phyloP scores from a whole-genome alignment of 2,113 vertebrate species.

The Eulemur rufifrons region DNA sequence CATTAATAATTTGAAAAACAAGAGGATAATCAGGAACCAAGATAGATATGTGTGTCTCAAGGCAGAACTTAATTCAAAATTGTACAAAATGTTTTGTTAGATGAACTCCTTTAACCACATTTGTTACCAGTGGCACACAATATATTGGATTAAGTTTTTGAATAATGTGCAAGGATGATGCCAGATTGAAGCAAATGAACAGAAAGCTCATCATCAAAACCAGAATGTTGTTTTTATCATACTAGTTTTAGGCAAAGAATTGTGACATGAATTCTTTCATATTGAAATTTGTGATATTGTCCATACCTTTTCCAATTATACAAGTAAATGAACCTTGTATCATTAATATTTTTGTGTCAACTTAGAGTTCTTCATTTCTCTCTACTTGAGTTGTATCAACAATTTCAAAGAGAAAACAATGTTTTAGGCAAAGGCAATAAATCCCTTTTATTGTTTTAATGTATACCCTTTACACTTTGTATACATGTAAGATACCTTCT shows the following conservation, averaged over 20 bases:
- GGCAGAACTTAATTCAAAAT: conserved; percentile 51
- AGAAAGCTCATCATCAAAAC: not conserved
- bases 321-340: not conserved
- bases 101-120: not conserved
- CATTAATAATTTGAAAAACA: conserved; percentile 55
- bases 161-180: conserved; percentile 29
- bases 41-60: conserved; percentile 17
- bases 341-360: not conserved
- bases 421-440: not conserved
- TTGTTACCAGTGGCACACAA: conserved; percentile 24
- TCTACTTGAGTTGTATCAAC: not conserved
- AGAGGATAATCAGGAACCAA: conserved; percentile 47
- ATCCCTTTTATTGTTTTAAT: not conserved
- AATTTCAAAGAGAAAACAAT: not conserved
- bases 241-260: not conserved
- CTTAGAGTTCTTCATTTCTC: not conserved
- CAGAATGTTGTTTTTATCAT: not conserved
- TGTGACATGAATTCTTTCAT: not conserved
- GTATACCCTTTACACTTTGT: not conserved
- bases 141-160: conserved; percentile 52
- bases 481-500: not conserved
- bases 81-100: conserved; percentile 54
- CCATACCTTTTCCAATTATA: not conserved
- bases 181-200: not conserved
- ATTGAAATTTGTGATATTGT: not conserved